Base-by-base conservation (phyloP, 1,140 invertebrate species). In the Drosophila tsacasi region DNA sequence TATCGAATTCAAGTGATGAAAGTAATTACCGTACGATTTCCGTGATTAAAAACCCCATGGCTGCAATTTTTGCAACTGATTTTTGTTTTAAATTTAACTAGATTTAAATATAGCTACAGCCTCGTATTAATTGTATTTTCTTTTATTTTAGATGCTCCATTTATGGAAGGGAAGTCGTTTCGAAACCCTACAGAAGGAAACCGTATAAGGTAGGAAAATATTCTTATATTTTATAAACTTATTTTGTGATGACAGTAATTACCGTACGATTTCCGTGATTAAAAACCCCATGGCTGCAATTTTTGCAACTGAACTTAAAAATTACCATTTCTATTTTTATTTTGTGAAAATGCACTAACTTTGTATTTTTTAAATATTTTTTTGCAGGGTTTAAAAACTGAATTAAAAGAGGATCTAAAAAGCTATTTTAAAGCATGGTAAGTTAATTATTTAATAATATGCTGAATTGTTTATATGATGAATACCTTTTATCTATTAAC, bases 21-120 rank as follows among this genome's bases (percentile, higher is more conserved):
- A 55, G 80, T 76, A 89, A 91, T 85, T 90, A 90, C 81, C 84
- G 81, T 90, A 85, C 50, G 84, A 90, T 71, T 46, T 89, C 47
- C 23, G 47, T 84, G 82, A 82, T 82, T 82, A 72, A 57, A 90
- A 85, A 79, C 64, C 40, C 46, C 27, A 89, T 69, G 85, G 85
- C 85, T 83, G 85, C 84, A 84, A 79, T 75, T 81, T 64, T 87
- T 89, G 83, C 85, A 89, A 83, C 84, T 89, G 83, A 87, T 64
- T 21, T 17, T n/a, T 13, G 9, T 21, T 50, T 9, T 17, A 1
- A 40, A 35, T 7, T 8, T 12, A 19, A 35, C 2, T 5, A 35
- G 19, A 6, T 35, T 9, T 44, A n/a, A 21, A 25, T 8, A 15
- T 21, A 9, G 3, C 1, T 13, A 9, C 1, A n/a, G 2, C 1